Evolutionary conservation across 2,113 vertebrate genomes (phyloP).

Genomic region (Clinocottus analis): DNA sequence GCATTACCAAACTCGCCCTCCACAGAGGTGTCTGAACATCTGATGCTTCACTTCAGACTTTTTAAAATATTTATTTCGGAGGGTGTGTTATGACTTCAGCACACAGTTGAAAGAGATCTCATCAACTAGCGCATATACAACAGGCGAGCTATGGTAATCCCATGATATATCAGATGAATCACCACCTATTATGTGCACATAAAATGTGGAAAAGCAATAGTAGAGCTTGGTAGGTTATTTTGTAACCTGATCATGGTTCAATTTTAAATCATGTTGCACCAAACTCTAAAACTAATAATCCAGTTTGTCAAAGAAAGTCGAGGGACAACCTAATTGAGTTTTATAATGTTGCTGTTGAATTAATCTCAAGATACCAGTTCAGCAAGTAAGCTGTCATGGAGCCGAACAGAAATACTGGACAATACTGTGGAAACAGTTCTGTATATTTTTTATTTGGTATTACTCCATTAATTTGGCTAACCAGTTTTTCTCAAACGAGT

Average conservation of each 20-base stretch:
- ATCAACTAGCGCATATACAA: too few species aligned
- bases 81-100: background rate
- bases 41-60: background rate
- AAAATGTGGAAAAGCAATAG: background rate
- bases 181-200: too few species aligned
- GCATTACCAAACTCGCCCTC: slow-evolving; percentile 6
- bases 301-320: too few species aligned
- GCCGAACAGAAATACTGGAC: background rate
- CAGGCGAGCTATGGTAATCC: too few species aligned
- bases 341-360: background rate
- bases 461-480: background rate
- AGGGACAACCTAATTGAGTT: background rate
- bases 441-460: background rate
- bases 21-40: slow-evolving; percentile 3
- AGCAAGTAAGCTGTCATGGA: background rate
- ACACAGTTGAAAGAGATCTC: slow-evolving; percentile 22
- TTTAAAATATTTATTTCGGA: background rate
- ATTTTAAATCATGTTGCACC: background rate
- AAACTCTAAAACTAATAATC: background rate
- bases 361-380: too few species aligned
- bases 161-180: too few species aligned
- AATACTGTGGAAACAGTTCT: background rate
- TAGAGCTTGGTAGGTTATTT: background rate
- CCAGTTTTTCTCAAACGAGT: background rate
- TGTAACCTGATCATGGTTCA: background rate